Evolutionary conservation across 2,888 invertebrate genomes (phyloP), one percentile per base, ranked within the genome.

Genomic region (Crocallis elinguaria): DNA sequence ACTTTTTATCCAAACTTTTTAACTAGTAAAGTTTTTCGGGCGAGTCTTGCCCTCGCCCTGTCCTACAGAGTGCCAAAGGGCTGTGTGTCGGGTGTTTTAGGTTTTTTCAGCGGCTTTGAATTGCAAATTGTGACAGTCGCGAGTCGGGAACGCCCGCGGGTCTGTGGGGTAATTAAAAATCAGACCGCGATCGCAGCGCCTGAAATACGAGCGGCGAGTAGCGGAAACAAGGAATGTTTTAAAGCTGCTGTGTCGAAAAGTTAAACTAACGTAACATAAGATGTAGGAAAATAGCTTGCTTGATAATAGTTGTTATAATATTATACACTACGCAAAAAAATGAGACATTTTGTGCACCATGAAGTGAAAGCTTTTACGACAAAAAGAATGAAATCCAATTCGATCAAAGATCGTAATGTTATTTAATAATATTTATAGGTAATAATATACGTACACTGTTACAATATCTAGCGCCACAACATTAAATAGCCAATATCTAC

Each of bases 81-180:
- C 86, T 86, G 78, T 86, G 84, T 84, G 86, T 86, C 82, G 84
- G 86, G 82, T 86, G 87, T 88, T 88, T 88, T 85, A 84, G 85
- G 83, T 88, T 89, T 90, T 89, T 88, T 88, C 86, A 86, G 82
- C 79, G 84, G 87, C 87, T 89, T 89, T 90, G 89, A 88, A 82
- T 88, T 90, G 89, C 88, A 90, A 90, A 90, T 90, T 84, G 81
- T 79, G 72, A 70, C 68, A 74, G 73, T 78, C 73, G 75, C 69
- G 65, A 61, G 39, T 49, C 65, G 58, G 62, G 60, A 60, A 65
- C 74, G 71, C 69, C 64, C 64, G 51, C 67, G 67, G 69, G 67
- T 63, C 57, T 61, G 56, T n/a, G 51, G 53, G 66, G 75, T 86
- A 87, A 88, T 87, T 89, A 88, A 86, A 88, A 88, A 85, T 79